These are phyloP conservation scores for Mixornis gularis DNA, from an alignment of 2,113 vertebrate genomes.

Conservation along the genomic window DNA sequence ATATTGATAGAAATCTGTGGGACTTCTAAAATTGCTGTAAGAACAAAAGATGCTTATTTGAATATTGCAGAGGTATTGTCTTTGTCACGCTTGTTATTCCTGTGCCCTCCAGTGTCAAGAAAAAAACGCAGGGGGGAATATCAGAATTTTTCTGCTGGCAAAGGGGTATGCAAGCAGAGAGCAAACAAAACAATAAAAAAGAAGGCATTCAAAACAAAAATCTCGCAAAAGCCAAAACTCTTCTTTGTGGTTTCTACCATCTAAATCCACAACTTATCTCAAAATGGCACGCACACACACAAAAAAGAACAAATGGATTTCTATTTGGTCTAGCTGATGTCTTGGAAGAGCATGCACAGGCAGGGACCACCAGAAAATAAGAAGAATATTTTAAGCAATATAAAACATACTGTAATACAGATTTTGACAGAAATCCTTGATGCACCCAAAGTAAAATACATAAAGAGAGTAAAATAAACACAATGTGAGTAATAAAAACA, in stretches of 20 bases:
- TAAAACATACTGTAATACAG: background rate
- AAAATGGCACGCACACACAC: background rate
- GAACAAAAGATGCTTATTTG: background rate
- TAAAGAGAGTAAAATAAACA: background rate
- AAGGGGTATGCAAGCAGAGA: background rate
- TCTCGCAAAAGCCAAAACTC: background rate
- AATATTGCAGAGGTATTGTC: background rate
- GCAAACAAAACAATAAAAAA: background rate
- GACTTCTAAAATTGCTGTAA: background rate
- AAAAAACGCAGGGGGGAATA: background rate
- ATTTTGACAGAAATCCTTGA: background rate
- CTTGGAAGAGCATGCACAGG: background rate
- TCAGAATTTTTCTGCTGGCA: background rate
- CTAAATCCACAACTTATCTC: background rate
- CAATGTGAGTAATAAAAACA: background rate
- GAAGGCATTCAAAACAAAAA: background rate
- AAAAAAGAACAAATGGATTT: background rate
- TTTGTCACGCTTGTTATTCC: background rate
- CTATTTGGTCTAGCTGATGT: background rate
- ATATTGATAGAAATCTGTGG: background rate
- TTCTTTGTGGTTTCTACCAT: background rate
- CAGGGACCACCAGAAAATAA: background rate
- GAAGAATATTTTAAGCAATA: background rate
- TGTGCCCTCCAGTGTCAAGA: background rate
- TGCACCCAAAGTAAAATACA: background rate